Conservation (phyloP, 2,888 invertebrate genomes). For the Macroteleia sp. region DNA sequence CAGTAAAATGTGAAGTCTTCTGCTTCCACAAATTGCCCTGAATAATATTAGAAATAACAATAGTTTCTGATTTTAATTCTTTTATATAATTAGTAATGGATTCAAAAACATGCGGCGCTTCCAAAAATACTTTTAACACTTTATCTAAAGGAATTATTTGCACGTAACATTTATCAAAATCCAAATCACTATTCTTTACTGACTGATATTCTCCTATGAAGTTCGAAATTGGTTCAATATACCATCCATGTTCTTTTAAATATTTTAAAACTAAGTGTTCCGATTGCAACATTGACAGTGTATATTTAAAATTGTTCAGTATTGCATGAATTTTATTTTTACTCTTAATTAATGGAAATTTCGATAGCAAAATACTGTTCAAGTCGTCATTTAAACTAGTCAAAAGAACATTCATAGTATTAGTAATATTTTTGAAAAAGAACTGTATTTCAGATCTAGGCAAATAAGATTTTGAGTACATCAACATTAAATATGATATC, state of each 20-base stretch:
- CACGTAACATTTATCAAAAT: constrained; percentile 8
- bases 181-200: background rate
- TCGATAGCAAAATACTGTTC: background rate
- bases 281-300: no score
- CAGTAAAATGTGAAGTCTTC: constrained; percentile 1
- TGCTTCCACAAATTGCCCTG: constrained; percentile 27
- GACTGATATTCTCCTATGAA: background rate
- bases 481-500: background rate
- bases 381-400: background rate
- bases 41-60: constrained; percentile 36
- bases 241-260: constrained; percentile 5
- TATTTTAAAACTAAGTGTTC: constrained; percentile 8
- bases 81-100: constrained; percentile 16
- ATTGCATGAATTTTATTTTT: no score
- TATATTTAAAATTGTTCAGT: no score
- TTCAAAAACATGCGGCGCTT: constrained; percentile 21
- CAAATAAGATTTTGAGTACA: background rate
- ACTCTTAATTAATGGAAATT: no score
- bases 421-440: background rate
- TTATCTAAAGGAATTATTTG: no score
- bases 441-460: background rate
- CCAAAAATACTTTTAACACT: no score
- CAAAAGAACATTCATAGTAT: background rate
- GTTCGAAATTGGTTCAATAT: constrained; percentile 9
- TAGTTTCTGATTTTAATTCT: constrained; percentile 5